These are phyloP conservation scores for Pampus argenteus DNA, from an alignment of 2,797 vertebrate genomes.

Conservation along the genomic window DNA sequence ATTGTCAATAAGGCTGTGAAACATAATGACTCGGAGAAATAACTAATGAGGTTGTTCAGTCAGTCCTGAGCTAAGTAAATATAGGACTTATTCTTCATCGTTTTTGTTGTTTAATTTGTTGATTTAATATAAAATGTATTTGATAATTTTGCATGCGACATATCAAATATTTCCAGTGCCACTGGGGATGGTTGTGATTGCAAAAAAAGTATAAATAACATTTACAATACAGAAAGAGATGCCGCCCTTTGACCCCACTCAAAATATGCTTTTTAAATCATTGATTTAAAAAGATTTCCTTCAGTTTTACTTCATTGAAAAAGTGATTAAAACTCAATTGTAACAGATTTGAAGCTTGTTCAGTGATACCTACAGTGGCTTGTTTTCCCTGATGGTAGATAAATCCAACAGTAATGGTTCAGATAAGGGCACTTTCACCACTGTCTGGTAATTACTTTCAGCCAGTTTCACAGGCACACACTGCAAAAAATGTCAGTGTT, in stretches of 20 bases:
- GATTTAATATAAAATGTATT: background rate
- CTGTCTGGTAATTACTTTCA: conserved; percentile 62
- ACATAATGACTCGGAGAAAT: conserved; percentile 47
- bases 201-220: conserved; percentile 6
- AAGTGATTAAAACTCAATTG: conserved; percentile 28
- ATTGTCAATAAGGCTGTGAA: conserved; percentile 50
- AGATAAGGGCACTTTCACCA: conserved; percentile 65
- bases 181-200: background rate
- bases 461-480: conserved; percentile 34
- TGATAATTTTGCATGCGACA: background rate
- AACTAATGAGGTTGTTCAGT: conserved; percentile 46
- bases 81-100: conserved; percentile 20
- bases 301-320: conserved; percentile 13
- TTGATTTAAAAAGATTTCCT: conserved; percentile 13
- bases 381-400: conserved; percentile 56
- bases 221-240: background rate
- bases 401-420: conserved; percentile 59
- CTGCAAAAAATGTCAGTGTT: conserved; percentile 29
- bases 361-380: conserved; percentile 23
- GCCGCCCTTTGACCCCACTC: background rate
- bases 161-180: background rate
- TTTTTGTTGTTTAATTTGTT: conserved; percentile 13
- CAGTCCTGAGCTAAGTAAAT: conserved; percentile 19
- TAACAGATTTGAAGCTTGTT: conserved; percentile 25
- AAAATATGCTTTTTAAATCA: conserved; percentile 13